Percentiles rank a stretch among this genome's conserved stretches.
These are phyloP conservation scores for Porites rus DNA, from an alignment of 92 coral and sea anemone species.

Conservation along the genomic window DNA sequence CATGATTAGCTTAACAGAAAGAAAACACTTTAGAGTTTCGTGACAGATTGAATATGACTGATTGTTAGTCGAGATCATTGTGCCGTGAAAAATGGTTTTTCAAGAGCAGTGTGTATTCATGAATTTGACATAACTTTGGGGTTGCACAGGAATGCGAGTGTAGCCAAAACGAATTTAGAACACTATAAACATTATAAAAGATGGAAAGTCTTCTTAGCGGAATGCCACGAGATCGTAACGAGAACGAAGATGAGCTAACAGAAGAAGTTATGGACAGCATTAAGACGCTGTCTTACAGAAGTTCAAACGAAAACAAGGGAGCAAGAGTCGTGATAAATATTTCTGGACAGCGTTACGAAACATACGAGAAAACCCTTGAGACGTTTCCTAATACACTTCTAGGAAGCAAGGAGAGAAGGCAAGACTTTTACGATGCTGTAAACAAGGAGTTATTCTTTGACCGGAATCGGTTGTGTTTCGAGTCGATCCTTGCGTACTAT, in stretches of 20 bases:
- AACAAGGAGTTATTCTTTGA: slow-evolving; percentile 92
- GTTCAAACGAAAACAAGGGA: slow-evolving; percentile 49
- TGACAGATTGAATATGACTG: not conserved
- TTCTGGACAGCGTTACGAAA: slow-evolving; percentile 96
- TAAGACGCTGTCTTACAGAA: not conserved
- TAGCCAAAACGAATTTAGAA: not conserved
- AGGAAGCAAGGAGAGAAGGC: slow-evolving; percentile 81
- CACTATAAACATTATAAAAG: not conserved
- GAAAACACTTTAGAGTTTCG: not conserved
- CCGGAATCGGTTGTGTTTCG: slow-evolving; percentile 94
- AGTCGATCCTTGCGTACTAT: slow-evolving; percentile 93
- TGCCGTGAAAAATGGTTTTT: slow-evolving; percentile 13
- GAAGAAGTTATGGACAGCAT: not conserved
- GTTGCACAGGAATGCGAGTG: slow-evolving; percentile 16
- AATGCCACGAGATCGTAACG: not conserved
- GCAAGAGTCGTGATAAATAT: slow-evolving; percentile 82
- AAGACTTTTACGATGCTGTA: slow-evolving; percentile 82
- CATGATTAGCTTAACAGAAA: not conserved
- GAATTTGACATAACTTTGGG: slow-evolving; percentile 39
- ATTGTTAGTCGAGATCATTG: not conserved
- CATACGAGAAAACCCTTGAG: slow-evolving; percentile 86
- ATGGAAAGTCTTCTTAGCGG: slow-evolving; percentile 17
- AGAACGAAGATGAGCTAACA: not conserved
- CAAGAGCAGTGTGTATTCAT: slow-evolving; percentile 3
- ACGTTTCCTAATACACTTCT: slow-evolving; percentile 92